Conservation (phyloP, 2,113 vertebrate species). For the Spermophilus dauricus region DNA sequence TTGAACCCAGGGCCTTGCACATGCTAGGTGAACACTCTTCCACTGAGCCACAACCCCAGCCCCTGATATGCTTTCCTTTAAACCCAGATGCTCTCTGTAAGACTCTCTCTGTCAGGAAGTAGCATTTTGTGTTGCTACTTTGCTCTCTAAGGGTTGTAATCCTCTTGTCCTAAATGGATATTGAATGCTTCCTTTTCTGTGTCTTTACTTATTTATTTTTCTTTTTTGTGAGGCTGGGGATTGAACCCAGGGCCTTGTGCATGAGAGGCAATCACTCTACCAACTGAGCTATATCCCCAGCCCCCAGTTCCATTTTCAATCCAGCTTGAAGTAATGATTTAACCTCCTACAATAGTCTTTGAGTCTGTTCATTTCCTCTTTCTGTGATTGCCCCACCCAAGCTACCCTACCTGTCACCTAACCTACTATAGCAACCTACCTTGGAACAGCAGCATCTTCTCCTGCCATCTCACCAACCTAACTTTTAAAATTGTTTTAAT, state of each 20-base stretch:
- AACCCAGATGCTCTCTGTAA: background rate
- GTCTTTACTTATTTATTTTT: too few relatives aligned
- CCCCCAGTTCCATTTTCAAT: background rate
- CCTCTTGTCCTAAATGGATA: too few relatives aligned
- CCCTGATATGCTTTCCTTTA: background rate
- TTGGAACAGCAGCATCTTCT: background rate
- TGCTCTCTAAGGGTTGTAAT: too few relatives aligned
- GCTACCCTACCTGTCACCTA: background rate
- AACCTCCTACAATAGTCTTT: background rate
- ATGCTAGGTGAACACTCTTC: too few relatives aligned
- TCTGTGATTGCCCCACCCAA: background rate
- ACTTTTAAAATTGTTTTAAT: background rate
- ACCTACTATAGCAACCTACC: background rate
- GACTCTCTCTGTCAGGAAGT: background rate
- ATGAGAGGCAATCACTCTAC: too few relatives aligned
- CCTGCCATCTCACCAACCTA: background rate
- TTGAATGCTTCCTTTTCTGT: too few relatives aligned
- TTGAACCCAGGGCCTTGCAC: too few relatives aligned
- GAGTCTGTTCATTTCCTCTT: background rate
- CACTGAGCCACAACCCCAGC: too few relatives aligned
- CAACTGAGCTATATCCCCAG: too few relatives aligned
- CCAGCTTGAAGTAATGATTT: conserved; percentile 9
- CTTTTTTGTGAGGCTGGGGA: too few relatives aligned
- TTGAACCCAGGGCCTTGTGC: too few relatives aligned
- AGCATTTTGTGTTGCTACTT: too few relatives aligned